A percentile compares a stretch with the other conserved stretches of the same genome.
phyloP scores from a whole-genome alignment of 2,797 vertebrate species.

The Tangara arthus region DNA sequence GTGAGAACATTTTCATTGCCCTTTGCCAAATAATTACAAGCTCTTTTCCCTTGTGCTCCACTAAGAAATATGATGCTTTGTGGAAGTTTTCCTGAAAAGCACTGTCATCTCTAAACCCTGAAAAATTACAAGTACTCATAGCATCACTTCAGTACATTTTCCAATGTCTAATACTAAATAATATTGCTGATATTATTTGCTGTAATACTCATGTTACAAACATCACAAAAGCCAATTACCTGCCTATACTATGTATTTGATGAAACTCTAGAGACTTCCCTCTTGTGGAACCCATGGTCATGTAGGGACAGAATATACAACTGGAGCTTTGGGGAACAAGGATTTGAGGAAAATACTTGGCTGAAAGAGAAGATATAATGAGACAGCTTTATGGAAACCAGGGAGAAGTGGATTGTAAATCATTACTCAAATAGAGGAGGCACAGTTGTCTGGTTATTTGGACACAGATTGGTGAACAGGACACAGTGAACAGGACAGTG shows the following conservation, averaged over 20 bases:
- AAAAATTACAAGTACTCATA: neutral
- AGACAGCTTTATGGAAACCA: neutral
- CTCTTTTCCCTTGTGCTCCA: neutral
- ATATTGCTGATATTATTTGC: neutral
- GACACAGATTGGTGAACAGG: neutral
- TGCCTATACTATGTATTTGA: too few species aligned
- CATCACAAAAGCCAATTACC: neutral
- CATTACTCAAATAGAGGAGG: neutral
- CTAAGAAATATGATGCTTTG: neutral
- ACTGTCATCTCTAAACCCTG: neutral
- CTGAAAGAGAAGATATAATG: neutral
- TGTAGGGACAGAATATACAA: neutral
- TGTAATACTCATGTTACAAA: neutral
- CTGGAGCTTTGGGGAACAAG: neutral
- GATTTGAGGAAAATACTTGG: neutral
- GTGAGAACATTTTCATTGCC: neutral
- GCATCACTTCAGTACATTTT: neutral
- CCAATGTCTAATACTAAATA: neutral
- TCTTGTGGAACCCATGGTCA: neutral
- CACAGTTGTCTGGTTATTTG: neutral
- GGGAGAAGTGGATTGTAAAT: neutral
- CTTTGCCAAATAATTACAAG: neutral
- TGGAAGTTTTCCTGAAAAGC: neutral
- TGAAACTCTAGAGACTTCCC: neutral
- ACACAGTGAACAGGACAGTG: neutral